Conservation (phyloP, 1,140 invertebrate species). For the Spodoptera frugiperda region DNA sequence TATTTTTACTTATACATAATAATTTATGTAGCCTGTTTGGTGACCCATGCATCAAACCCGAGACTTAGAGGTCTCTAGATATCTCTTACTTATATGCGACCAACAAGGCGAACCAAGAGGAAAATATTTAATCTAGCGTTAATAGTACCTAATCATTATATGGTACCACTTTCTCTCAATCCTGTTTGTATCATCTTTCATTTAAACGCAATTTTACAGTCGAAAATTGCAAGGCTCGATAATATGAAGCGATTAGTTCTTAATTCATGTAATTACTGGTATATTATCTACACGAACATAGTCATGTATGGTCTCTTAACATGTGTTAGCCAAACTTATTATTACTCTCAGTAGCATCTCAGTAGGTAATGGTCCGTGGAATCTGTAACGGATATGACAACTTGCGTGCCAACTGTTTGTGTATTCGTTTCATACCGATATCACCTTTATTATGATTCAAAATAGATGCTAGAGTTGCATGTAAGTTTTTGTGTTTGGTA, state of each 20-base stretch:
- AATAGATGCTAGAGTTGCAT: slow-evolving; percentile 17
- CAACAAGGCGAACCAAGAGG: too few species aligned
- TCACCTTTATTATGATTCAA: slow-evolving; percentile 1
- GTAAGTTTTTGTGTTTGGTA: not conserved
- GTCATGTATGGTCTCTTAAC: slow-evolving; percentile 24
- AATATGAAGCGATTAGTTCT: slow-evolving; percentile 22
- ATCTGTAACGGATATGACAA: slow-evolving; percentile 55
- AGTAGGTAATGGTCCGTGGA: slow-evolving; percentile 47
- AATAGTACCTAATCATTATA: not conserved
- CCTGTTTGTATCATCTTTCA: not conserved
- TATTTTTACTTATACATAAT: too few species aligned
- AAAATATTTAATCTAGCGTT: not conserved
- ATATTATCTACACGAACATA: slow-evolving; percentile 27
- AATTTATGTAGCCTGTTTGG: too few species aligned
- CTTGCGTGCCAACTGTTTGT: slow-evolving; percentile 10
- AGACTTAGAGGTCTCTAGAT: too few species aligned
- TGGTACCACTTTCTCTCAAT: slow-evolving; percentile 1
- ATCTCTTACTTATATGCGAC: too few species aligned
- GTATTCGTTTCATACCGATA: not conserved
- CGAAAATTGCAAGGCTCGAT: slow-evolving; percentile 7
- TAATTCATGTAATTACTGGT: slow-evolving; percentile 25
- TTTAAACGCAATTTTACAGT: not conserved
- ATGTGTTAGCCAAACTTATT: slow-evolving; percentile 9
- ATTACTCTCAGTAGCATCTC: slow-evolving; percentile 46
- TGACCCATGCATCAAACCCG: too few species aligned